Conservation (phyloP, 1,140 invertebrate genomes). For the Leptopilina clavipes region DNA sequence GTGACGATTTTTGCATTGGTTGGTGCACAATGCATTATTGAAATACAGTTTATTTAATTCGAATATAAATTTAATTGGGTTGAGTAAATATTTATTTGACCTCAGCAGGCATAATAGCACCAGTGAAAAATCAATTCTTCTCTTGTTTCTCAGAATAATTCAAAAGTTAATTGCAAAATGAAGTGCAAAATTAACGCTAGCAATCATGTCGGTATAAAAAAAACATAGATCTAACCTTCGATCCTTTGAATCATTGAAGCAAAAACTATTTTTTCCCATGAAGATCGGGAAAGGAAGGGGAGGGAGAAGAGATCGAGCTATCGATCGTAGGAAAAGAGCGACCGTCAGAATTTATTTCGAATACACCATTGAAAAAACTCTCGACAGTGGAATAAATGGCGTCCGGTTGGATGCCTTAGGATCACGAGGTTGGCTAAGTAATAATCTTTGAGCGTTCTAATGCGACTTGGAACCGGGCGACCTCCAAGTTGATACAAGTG, state of each 20-base stretch:
- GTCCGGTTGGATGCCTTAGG: slow-evolving; percentile 65
- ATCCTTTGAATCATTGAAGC: too few relatives aligned
- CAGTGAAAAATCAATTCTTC: too few relatives aligned
- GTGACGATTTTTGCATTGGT: too few relatives aligned
- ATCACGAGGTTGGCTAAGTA: slow-evolving; percentile 71
- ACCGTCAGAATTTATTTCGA: slow-evolving; percentile 57
- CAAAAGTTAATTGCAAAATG: too few relatives aligned
- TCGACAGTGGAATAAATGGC: slow-evolving; percentile 41
- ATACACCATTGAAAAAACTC: slow-evolving; percentile 51
- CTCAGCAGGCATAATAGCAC: too few relatives aligned
- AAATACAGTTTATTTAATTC: too few relatives aligned
- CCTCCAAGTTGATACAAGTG: slow-evolving; percentile 68
- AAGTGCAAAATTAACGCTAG: neutral
- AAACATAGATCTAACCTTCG: neutral
- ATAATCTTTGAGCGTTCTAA: slow-evolving; percentile 74
- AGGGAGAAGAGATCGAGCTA: neutral
- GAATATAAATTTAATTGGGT: too few relatives aligned
- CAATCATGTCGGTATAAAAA: slow-evolving; percentile 16
- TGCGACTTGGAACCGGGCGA: slow-evolving; percentile 73
- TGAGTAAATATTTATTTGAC: too few relatives aligned
- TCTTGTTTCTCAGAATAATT: too few relatives aligned
- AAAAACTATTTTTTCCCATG: too few relatives aligned
- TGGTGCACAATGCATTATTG: too few relatives aligned
- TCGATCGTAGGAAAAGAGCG: slow-evolving; percentile 31
- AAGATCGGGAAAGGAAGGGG: neutral